Evolutionary conservation across 2,113 vertebrate species (phyloP).

Genomic region (Labrus mixtus): DNA sequence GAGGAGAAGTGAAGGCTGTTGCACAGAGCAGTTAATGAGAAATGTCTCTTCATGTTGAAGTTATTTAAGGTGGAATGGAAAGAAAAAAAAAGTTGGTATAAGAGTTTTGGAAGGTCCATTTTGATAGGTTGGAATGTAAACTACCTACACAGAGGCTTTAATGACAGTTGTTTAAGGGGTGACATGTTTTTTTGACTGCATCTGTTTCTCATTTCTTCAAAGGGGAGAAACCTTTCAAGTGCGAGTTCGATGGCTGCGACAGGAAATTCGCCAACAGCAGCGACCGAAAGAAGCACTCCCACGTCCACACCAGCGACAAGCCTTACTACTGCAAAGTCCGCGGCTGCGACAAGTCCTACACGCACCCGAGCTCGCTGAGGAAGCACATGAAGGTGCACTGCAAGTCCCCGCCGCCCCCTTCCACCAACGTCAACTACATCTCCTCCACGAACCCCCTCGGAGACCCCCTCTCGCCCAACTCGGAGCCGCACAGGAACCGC

Average conservation of each 20-base stretch:
- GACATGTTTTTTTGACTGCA: slow-evolving; percentile 6
- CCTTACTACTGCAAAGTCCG: slow-evolving; percentile 97
- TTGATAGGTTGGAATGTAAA: not conserved
- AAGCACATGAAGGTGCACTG: slow-evolving; percentile 99
- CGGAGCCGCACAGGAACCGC: slow-evolving; percentile 85
- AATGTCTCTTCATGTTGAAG: slow-evolving; percentile 17
- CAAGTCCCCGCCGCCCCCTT: slow-evolving; percentile 93
- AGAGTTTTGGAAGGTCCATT: not conserved
- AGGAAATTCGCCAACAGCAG: slow-evolving; percentile 98
- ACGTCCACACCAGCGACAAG: slow-evolving; percentile 98
- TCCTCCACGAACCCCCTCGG: slow-evolving; percentile 84
- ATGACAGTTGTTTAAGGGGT: not conserved
- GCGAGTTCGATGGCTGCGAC: slow-evolving; percentile 97
- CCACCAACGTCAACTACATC: slow-evolving; percentile 86
- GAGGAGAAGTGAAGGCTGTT: slow-evolving; percentile 17
- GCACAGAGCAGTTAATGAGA: slow-evolving; percentile 49
- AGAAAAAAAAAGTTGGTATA: not conserved
- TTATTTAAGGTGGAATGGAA: slow-evolving; percentile 12
- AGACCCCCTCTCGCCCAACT: slow-evolving; percentile 85
- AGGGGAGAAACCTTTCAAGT: slow-evolving; percentile 99
- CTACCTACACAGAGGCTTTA: not conserved
- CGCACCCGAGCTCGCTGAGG: slow-evolving; percentile 95
- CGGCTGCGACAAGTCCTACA: slow-evolving; percentile 98
- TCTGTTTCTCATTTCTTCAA: slow-evolving; percentile 63
- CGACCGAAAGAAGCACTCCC: slow-evolving; percentile 97